Conservation (phyloP, 1,140 invertebrate genomes). For the Hydropsyche tenuis region DNA sequence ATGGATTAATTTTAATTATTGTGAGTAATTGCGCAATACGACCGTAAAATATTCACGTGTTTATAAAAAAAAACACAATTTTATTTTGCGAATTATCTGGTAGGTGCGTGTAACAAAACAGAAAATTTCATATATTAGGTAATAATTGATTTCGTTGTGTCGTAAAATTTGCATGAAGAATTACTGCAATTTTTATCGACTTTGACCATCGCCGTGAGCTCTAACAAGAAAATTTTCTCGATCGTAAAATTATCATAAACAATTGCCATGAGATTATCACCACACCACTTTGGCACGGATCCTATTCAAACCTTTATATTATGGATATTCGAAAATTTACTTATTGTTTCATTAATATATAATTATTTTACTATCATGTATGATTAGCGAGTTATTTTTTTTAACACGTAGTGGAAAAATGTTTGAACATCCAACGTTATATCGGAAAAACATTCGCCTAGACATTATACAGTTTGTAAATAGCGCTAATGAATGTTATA, state of each 20-base stretch:
- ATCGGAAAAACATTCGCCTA: no score
- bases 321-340: no score
- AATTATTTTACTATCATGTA: no score
- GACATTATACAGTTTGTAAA: no score
- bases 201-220: slow-evolving; percentile 1
- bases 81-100: background rate
- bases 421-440: no score
- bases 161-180: slow-evolving; percentile 21
- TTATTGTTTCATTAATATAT: no score
- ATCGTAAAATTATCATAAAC: slow-evolving; percentile 41
- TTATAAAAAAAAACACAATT: background rate
- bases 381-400: no score
- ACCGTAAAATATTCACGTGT: background rate
- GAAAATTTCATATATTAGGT: no score
- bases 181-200: slow-evolving; percentile 3
- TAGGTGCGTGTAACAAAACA: no score
- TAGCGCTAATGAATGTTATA: no score
- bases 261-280: slow-evolving; percentile 31
- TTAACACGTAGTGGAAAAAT: no score
- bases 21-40: background rate
- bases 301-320: background rate
- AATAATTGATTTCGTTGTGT: slow-evolving; percentile 24
- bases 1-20: no score
- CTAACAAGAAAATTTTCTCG: slow-evolving; percentile 18
- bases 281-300: background rate